phyloP scores from a whole-genome alignment of 2,113 vertebrate genomes.

The Cisticola juncidis region DNA sequence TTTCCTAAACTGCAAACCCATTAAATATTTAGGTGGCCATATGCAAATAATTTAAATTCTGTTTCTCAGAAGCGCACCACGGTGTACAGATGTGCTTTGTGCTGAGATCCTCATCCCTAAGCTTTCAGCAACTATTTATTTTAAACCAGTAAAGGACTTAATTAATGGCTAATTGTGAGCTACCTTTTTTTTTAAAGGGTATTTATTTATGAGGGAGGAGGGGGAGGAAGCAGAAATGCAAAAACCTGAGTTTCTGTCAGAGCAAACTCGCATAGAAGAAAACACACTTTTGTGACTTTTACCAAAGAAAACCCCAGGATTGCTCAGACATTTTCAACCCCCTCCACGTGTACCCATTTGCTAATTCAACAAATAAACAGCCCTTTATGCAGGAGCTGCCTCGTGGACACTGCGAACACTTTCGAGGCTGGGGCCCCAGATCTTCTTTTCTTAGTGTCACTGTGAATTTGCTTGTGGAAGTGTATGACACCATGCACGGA shows the following conservation, averaged over 20 bases:
- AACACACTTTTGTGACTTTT: background rate
- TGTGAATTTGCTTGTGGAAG: conserved; percentile 75
- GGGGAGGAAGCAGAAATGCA: background rate
- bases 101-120: background rate
- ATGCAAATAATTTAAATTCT: conserved; percentile 68
- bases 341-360: background rate
- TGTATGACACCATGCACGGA: conserved; percentile 62
- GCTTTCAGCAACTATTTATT: conserved; percentile 37
- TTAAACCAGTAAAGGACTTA: conserved; percentile 41
- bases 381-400: conserved; percentile 10
- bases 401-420: conserved; percentile 18
- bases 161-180: conserved; percentile 27
- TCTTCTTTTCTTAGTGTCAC: conserved; percentile 66
- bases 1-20: conserved; percentile 42
- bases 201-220: background rate
- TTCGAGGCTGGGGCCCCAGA: conserved; percentile 24
- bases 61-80: conserved; percentile 43
- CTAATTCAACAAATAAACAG: conserved; percentile 34
- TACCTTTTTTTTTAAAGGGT: background rate
- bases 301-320: conserved; percentile 9
- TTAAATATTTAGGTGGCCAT: conserved; percentile 70
- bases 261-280: background rate
- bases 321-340: background rate
- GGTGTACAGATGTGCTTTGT: conserved; percentile 21
- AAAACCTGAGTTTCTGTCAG: background rate